These are phyloP conservation scores for Tillus elongatus DNA, from an alignment of 2,888 invertebrate species.

Conservation along the genomic window DNA sequence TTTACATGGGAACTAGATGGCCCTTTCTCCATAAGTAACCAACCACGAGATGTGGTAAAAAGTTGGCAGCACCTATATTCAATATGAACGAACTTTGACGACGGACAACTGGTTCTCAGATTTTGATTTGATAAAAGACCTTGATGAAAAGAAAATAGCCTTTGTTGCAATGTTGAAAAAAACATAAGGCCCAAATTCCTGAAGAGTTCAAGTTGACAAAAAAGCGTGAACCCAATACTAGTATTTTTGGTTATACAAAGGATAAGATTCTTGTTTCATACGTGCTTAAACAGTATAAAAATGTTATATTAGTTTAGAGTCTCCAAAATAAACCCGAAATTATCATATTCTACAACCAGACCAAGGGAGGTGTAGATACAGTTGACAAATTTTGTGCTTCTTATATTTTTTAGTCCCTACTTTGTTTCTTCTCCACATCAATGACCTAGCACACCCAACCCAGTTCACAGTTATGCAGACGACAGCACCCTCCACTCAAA, in stretches of 20 bases:
- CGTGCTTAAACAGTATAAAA: constrained; percentile 22
- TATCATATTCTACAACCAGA: no score
- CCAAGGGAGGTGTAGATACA: constrained; percentile 20
- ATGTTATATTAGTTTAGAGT: constrained; percentile 18
- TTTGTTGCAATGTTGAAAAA: constrained; percentile 23
- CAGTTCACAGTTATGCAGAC: no score
- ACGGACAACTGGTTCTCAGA: constrained; percentile 30
- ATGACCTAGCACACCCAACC: no score
- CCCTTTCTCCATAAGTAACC: no score
- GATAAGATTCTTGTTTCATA: constrained; percentile 25
- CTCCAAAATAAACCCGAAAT: constrained; percentile 18
- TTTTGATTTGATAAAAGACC: constrained; percentile 17
- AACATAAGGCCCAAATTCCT: constrained; percentile 29
- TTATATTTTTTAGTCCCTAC: no score
- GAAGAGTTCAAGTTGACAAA: constrained; percentile 23
- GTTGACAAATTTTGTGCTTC: constrained; percentile 24
- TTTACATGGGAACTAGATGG: no score
- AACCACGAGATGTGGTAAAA: no score
- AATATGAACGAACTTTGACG: constrained; percentile 24
- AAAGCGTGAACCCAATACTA: constrained; percentile 19
- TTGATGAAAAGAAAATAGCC: constrained; percentile 21
- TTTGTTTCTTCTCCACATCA: no score
- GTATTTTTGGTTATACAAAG: constrained; percentile 26
- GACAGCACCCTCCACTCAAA: no score
- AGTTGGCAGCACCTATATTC: no score